phyloP scores from a whole-genome alignment of 2,113 vertebrate species.

The Catharus minimus region DNA sequence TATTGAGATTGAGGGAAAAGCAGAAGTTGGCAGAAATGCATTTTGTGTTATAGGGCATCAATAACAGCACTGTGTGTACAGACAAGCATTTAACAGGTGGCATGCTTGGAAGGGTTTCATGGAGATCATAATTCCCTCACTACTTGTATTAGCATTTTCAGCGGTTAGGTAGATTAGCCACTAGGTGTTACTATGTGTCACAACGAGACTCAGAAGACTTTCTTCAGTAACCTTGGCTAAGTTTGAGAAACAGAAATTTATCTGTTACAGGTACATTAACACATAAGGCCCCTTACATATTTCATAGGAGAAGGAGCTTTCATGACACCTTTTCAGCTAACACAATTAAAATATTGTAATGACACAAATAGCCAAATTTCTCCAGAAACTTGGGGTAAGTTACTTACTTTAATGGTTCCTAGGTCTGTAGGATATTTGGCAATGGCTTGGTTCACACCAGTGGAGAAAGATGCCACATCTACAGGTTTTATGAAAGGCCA shows the following conservation, averaged over 20 bases:
- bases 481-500: slow-evolving; percentile 89
- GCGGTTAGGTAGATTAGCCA: neutral
- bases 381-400: neutral
- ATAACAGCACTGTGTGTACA: neutral
- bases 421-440: slow-evolving; percentile 86
- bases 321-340: neutral
- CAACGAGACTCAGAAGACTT: fast-evolving
- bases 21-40: neutral
- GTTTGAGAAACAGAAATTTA: neutral
- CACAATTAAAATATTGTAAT: neutral
- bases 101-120: neutral
- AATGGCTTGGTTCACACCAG: slow-evolving; percentile 78
- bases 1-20: neutral
- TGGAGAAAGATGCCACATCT: slow-evolving; percentile 70
- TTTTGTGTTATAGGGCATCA: neutral
- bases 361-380: neutral
- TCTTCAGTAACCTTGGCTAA: neutral
- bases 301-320: neutral
- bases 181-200: neutral
- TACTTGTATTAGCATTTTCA: neutral
- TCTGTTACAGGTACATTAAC: neutral
- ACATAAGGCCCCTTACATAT: neutral
- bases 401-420: slow-evolving; percentile 84
- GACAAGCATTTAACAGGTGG: neutral
- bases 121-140: neutral